A percentile compares a stretch with the other conserved stretches of the same genome.
phyloP scores from a whole-genome alignment of 2,113 vertebrate genomes.

The Menura novaehollandiae region DNA sequence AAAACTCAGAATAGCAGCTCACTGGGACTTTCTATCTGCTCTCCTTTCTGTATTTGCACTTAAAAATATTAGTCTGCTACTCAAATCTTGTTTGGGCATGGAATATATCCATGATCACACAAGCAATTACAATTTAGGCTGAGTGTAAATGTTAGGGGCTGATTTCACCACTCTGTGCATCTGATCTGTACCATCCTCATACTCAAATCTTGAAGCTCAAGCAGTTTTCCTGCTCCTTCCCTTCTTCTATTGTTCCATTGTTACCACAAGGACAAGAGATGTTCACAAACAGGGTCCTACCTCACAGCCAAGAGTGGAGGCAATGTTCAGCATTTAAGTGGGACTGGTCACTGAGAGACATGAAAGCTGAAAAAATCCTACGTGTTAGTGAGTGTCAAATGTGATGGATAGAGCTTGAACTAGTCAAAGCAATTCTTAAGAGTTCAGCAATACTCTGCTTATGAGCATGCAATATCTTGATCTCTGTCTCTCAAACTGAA shows the following conservation, averaged over 20 bases:
- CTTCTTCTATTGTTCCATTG: neutral
- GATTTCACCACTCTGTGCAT: neutral
- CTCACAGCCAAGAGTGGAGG: neutral
- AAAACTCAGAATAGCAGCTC: neutral
- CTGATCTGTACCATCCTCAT: neutral
- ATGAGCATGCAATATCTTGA: neutral
- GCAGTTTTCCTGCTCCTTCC: neutral
- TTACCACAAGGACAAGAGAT: neutral
- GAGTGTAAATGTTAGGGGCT: neutral
- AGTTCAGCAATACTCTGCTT: constrained; percentile 40
- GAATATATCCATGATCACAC: neutral
- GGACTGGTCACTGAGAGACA: neutral
- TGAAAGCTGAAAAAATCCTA: neutral
- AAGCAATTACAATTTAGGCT: neutral
- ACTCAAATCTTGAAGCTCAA: neutral
- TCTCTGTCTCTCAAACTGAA: neutral
- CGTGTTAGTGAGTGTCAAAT: constrained; percentile 19
- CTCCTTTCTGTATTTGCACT: neutral
- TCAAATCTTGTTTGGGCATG: neutral
- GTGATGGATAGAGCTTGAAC: constrained; percentile 49
- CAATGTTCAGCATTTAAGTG: neutral
- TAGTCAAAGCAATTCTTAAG: constrained; percentile 28
- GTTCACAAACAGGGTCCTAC: neutral
- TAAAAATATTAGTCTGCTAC: neutral
- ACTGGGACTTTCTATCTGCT: neutral